Conservation (phyloP, 37 sponge, comb jelly and placozoan genomes). For the Hormiphora californensis region DNA sequence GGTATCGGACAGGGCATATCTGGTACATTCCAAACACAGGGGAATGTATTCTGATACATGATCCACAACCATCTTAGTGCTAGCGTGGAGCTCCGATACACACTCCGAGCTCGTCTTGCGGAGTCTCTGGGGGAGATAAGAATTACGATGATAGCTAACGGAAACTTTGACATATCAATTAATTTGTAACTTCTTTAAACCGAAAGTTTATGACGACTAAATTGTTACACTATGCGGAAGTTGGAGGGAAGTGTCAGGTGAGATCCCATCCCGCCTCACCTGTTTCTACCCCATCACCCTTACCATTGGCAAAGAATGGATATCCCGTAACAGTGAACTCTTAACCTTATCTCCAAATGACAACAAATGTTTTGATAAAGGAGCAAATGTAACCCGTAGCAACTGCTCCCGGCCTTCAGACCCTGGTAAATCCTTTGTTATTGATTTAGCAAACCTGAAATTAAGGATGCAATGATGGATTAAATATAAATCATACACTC, state of each 20-base stretch:
- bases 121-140: no score
- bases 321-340: neutral
- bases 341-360: constrained; percentile 19
- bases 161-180: no score
- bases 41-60: constrained; percentile 33
- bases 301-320: constrained; percentile 10
- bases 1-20: neutral
- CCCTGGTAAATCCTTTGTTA: neutral
- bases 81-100: constrained; percentile 20
- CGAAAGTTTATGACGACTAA: no score
- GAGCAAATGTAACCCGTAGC: neutral
- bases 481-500: no score
- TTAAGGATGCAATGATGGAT: no score
- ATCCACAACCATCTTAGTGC: neutral
- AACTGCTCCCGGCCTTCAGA: neutral
- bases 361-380: neutral
- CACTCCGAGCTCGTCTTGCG: constrained; percentile 6
- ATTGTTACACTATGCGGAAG: no score
- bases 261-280: neutral
- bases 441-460: neutral
- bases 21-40: neutral
- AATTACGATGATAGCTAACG: no score
- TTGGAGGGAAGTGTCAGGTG: neutral
- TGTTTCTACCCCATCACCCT: neutral
- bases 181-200: no score